Percentiles rank a stretch among this genome's conserved stretches.
Conservation (phyloP, 1,140 invertebrate species). For the Latrodectus geometricus region DNA sequence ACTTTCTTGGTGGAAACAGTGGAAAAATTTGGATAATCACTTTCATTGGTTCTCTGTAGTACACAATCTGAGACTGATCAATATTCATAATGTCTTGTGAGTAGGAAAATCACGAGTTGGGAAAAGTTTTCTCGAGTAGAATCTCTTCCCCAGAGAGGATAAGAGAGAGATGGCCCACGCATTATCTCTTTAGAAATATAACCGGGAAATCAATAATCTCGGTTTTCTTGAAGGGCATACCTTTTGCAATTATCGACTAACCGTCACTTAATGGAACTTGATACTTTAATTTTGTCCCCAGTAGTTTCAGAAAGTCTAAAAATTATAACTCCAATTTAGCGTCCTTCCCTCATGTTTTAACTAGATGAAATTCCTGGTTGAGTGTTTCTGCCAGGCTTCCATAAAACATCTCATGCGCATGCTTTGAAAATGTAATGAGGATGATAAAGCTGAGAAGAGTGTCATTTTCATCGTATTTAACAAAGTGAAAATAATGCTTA, state of each 20-base stretch:
- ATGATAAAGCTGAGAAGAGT: too few relatives aligned
- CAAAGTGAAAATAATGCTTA: too few relatives aligned
- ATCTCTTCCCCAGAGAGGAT: background rate
- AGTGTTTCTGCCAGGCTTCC: background rate
- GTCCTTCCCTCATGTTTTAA: background rate
- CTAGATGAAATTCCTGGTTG: background rate
- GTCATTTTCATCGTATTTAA: too few relatives aligned
- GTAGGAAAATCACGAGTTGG: background rate
- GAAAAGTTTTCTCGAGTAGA: background rate
- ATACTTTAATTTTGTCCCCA: constrained; percentile 3
- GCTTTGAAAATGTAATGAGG: too few relatives aligned
- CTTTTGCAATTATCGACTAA: constrained; percentile 9
- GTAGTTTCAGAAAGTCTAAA: background rate
- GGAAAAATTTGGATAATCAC: too few relatives aligned
- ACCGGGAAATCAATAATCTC: background rate
- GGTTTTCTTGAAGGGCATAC: background rate
- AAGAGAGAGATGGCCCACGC: background rate
- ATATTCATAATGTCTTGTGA: background rate
- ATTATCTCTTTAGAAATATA: background rate
- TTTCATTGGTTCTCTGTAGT: too few relatives aligned
- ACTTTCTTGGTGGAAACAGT: too few relatives aligned
- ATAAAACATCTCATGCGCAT: background rate
- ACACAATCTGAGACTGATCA: background rate
- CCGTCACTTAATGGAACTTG: constrained; percentile 1
- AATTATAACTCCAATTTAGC: background rate